Conservation (phyloP, 2,113 vertebrate species). For the Alligator sinensis region DNA sequence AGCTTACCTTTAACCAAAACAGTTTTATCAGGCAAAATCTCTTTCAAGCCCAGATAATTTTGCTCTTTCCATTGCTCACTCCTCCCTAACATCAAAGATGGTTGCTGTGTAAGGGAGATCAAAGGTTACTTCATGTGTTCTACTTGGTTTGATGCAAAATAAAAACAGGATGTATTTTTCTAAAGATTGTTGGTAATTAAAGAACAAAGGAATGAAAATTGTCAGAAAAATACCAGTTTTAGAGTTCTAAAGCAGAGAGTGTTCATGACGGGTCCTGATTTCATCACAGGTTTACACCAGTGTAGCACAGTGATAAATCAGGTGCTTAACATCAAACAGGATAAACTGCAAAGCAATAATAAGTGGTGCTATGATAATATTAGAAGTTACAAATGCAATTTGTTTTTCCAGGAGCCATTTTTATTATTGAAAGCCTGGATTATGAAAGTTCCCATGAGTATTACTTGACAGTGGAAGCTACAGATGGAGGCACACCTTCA, state of each 20-base stretch:
- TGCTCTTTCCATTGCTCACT: not conserved
- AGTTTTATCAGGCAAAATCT: not conserved
- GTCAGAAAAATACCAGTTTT: not conserved
- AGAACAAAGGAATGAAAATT: not conserved
- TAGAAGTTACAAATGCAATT: not conserved
- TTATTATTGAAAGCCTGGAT: conserved; percentile 91
- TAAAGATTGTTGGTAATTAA: not conserved
- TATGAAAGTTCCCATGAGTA: conserved; percentile 93
- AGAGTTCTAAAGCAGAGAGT: no score
- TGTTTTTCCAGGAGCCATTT: conserved; percentile 86
- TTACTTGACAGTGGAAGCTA: conserved; percentile 94
- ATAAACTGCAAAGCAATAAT: not conserved
- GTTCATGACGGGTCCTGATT: not conserved
- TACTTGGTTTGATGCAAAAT: not conserved
- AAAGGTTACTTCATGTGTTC: not conserved
- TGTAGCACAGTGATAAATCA: not conserved
- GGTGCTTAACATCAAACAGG: not conserved
- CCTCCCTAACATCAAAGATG: not conserved
- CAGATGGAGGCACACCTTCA: conserved; percentile 91
- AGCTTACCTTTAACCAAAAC: not conserved
- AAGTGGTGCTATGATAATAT: not conserved
- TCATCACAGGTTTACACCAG: not conserved
- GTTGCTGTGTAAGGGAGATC: not conserved
- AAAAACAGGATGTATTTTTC: not conserved
- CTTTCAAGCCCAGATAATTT: not conserved